Conservation (phyloP, 1,140 invertebrate genomes). For the Nautilus pompilius region DNA sequence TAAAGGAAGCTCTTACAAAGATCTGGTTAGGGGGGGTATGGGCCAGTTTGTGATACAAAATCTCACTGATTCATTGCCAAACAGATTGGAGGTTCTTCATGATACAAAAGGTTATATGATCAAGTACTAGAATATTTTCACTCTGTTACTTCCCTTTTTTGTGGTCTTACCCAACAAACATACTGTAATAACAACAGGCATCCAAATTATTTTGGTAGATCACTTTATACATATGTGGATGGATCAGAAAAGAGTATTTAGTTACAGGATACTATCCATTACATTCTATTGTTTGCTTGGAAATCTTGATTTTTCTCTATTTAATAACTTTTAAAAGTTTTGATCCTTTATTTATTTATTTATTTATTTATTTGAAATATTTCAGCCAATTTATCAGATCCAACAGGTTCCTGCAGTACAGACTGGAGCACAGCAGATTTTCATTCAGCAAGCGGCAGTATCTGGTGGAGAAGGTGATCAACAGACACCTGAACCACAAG, state of each 20-base stretch:
- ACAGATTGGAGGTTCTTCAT: too few relatives aligned
- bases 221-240: background rate
- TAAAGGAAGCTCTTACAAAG: too few relatives aligned
- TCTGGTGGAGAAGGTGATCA: background rate
- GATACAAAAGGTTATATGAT: too few relatives aligned
- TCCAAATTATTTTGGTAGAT: too few relatives aligned
- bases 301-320: background rate
- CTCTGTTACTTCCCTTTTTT: too few relatives aligned
- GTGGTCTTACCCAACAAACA: too few relatives aligned
- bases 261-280: background rate
- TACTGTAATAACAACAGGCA: too few relatives aligned
- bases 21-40: too few relatives aligned
- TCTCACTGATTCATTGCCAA: too few relatives aligned
- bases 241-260: background rate
- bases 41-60: too few relatives aligned
- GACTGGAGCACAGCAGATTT: background rate
- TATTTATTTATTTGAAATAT: too few relatives aligned
- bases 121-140: too few relatives aligned
- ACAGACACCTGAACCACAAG: background rate
- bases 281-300: background rate
- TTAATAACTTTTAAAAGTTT: background rate
- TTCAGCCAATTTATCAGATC: conserved; percentile 1
- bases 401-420: background rate
- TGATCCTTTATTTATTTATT: background rate
- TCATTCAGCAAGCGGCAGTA: background rate